Evolutionary conservation across 2,113 vertebrate species (phyloP), one percentile per base, ranked within the genome.

Genomic region (Hippocampus mohnikei): DNA sequence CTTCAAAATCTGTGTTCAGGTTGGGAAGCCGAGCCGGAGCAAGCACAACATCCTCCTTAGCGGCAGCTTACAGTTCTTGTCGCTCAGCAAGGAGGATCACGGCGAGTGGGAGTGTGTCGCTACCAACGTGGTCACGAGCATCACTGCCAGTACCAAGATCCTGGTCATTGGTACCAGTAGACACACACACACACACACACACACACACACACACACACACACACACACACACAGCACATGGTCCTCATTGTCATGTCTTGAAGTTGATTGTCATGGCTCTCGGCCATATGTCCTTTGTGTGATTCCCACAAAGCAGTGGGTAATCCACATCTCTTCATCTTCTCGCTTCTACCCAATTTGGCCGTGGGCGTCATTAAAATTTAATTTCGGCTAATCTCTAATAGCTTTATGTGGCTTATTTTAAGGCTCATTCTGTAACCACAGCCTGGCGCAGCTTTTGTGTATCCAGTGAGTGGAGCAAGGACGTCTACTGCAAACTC

Each of bases 71-170:
- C 97, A 98, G 89, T 98, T 99, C 82, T 89, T 94, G 74, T 96
- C 96, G 76, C 94, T 99, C 87, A 95, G 96, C 91, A 99, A 99
- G 91, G 97, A 98, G 69, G 97, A 99, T 92, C 97, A 99, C 0
- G 97, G 97, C 87, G 96, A 99, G 89, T 99, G 97, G 97, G 97
- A 99, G 92, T 98, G 97, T 79, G 89, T 98, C 3, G 97, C 97
- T 87, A 98, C 95, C 90, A 99, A 98, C 56, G 94, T 99, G 71
- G 97, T 99, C 87, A 96, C 97, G 3, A 98, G 95, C 94, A 96
- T 99, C 93, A 99, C 96, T 94, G 96, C 97, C 95, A 98, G 95
- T 92, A 98, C 97, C 55, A 96, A 94, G 83, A 95, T 99, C 86
- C 94, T 95, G 3, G 97, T 99, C 88, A 96, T 97, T 69, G 97